Evolutionary conservation across 2,797 vertebrate genomes (phyloP).

Genomic region (Fringilla coelebs): DNA sequence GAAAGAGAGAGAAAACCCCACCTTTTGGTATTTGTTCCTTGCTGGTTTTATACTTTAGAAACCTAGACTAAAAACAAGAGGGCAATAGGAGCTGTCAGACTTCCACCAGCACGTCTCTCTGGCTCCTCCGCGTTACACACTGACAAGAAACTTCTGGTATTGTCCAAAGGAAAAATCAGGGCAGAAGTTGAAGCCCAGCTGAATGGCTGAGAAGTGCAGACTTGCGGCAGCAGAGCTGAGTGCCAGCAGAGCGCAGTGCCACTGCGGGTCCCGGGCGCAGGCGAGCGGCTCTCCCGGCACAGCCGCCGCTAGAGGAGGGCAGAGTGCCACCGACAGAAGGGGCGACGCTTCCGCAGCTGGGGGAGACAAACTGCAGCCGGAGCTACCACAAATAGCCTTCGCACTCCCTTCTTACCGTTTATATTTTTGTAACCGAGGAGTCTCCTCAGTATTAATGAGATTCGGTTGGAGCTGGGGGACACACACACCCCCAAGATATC

Average conservation of each 20-base stretch:
- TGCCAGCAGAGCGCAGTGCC: too few species aligned
- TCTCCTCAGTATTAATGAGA: neutral
- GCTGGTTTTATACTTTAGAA: neutral
- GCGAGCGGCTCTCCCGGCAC: neutral
- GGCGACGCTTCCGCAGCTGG: neutral
- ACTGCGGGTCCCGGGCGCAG: too few species aligned
- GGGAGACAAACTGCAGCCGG: neutral
- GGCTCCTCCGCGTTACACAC: neutral
- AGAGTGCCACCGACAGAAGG: conserved; percentile 30
- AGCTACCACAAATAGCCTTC: neutral
- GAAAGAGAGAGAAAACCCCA: neutral
- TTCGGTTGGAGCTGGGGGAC: neutral
- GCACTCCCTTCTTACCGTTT: neutral
- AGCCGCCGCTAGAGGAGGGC: conserved; percentile 53
- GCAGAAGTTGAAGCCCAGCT: neutral
- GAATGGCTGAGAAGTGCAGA: neutral
- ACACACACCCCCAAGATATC: neutral
- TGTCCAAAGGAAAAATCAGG: neutral
- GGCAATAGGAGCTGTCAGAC: neutral
- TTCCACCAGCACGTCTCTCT: neutral
- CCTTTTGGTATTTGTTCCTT: neutral
- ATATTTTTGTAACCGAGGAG: rapidly evolving
- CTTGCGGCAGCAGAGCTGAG: neutral
- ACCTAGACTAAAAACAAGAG: neutral
- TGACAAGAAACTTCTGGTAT: neutral